Base-by-base conservation (phyloP, 2,113 vertebrate species). In the Dunckerocampus dactyliophorus region DNA sequence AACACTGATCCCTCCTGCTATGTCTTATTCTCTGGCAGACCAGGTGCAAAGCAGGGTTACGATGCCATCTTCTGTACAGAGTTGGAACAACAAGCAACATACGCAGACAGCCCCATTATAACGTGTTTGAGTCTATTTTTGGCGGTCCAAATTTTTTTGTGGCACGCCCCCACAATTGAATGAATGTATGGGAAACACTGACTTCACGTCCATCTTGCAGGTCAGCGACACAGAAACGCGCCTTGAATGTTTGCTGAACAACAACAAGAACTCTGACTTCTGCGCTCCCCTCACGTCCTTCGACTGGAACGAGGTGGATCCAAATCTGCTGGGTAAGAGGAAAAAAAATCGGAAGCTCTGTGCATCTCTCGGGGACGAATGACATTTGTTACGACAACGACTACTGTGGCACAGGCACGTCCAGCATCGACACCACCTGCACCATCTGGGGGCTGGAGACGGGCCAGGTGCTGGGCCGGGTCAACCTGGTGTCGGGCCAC, bases 261-360 rank as follows among this genome's bases (percentile, higher is more conserved):
- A 99, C 82, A 99, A 99, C 85, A 99, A 99, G 90, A 99, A 99
- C 88, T 99, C 97, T 0, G 97, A 99, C 81, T 99, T 99, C 91
- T 99, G 97, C 63, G 97, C 97, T 42, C 97, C 97, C 0, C 89
- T 99, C 75, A 99, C 97, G 9, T 99, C 97, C 8, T 99, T 99
- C 80, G 96, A 99, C 87, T 99, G 97, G 97, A 99, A 99, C 57
- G 97, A 99, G 83, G 97, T 99, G 54, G 97, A 99, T 78, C 97
- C 96, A 49, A 99, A 99, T 85, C 90, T 99, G 62, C 87, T 99
- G 42, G 97, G 97, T 99, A 86, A 92, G 90, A 71, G 34, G 16
- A 55, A 37, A 7, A n/a, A 15, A 6, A 8, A 42, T 56, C n/a
- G 3, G 4, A 54, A 31, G 28, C 8, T 28, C 31, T 13, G 52